Base-by-base conservation (phyloP, 2,113 vertebrate species). In the Circaetus cinerascens region DNA sequence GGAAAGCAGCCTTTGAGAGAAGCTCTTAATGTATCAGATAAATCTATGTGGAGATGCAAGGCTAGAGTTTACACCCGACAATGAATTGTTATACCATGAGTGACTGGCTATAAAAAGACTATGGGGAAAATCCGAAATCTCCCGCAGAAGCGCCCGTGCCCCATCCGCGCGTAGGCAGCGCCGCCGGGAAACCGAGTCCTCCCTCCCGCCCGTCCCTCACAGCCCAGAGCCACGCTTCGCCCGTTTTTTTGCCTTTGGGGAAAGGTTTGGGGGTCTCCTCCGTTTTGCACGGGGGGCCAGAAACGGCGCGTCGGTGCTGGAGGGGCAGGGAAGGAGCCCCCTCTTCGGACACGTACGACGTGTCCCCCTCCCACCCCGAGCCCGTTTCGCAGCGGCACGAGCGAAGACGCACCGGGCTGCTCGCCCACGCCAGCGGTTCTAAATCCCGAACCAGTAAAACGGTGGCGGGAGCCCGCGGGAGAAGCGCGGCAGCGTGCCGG, bases 281-380 rank as follows among this genome's bases (percentile, higher is more conserved):
- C 3, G 0, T 9, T 46, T 12, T 4, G 5, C 36, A 50, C 8
- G 12, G 56, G 34, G 34, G 57, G 23, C 10, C 50, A 36, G 21
- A 29, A 23, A 2, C 1, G 5, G 3, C 12, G 19, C 11, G 1
- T 0, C 3, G 1, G 7, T 32, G 56, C 76, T 23, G 67, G 55
- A 13, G 30, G 7, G 43, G 38, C n/a, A 1, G 43, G 30, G 9
- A 40, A n/a, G 66, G 66, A 38, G 50, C 83, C 73, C 73, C 1
- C 0, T 3, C 59, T 1, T 26, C 41, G 25, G 40, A 7, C 4
- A 10, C 2, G 3, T 10, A 2, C 9, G 22, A 0, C 0, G 0
- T 8, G 48, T 26, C 50, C 50, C 25, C n/a, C 50, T 27, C 14
- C 25, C 51, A 9, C 38, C 3, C n/a, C 1, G 8, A 34, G 38